Evolutionary conservation across 2,797 vertebrate species (phyloP).

Genomic region (Xiphorhynchus erythropygius): DNA sequence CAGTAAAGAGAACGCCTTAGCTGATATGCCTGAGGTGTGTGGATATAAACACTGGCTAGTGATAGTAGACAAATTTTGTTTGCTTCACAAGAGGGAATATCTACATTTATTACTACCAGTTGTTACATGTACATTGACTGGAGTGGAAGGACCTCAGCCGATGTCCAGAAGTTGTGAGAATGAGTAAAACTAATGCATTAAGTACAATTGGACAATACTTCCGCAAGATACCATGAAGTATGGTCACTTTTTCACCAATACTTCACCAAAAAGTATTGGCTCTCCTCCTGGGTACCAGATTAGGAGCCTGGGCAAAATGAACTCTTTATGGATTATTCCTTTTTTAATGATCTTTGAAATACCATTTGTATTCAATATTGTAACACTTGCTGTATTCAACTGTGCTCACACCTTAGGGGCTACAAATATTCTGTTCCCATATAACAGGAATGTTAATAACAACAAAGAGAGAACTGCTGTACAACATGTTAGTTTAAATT

Average conservation of each 20-base stretch:
- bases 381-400: not conserved
- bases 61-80: not conserved
- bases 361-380: not conserved
- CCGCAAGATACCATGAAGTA: not conserved
- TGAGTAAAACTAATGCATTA: not conserved
- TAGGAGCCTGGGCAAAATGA: not conserved
- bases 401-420: not conserved
- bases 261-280: not conserved
- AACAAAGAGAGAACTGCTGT: not conserved
- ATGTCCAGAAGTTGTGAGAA: not conserved
- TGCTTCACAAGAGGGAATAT: not conserved
- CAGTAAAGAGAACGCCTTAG: not conserved
- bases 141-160: not conserved
- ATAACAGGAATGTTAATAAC: not conserved
- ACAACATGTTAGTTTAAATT: not conserved
- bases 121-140: not conserved
- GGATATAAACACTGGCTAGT: not conserved
- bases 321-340: not conserved
- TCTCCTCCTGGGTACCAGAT: not conserved
- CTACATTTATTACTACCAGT: not conserved
- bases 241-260: not conserved
- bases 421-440: not conserved
- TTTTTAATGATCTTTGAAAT: not conserved
- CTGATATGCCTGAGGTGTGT: not conserved
- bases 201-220: not conserved